Evolutionary conservation across 2,113 vertebrate species (phyloP).

Genomic region (Tonatia bakeri): DNA sequence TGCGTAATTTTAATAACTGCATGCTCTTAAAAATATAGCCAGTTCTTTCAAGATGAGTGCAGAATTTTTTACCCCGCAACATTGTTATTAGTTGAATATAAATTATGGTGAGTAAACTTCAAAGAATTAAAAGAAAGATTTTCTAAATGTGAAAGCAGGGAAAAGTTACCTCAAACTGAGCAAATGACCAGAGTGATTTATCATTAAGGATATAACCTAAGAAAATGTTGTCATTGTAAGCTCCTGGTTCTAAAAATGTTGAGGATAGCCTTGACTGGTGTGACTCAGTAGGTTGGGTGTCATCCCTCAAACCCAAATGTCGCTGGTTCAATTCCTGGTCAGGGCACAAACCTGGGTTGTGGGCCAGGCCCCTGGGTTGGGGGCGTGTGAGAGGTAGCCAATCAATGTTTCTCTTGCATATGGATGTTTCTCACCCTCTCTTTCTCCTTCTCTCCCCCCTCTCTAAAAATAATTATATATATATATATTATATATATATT

Average conservation of each 20-base stretch:
- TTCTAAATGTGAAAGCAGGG: not conserved
- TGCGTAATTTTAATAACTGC: not conserved
- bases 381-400: too few species aligned
- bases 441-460: too few species aligned
- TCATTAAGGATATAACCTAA: not conserved
- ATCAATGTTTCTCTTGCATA: too few species aligned
- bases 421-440: too few species aligned
- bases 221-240: not conserved
- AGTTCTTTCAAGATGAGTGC: not conserved
- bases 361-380: too few species aligned
- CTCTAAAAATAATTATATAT: too few species aligned
- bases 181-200: not conserved
- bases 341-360: too few species aligned
- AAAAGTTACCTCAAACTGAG: not conserved
- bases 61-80: conserved; percentile 1
- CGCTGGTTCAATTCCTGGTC: too few species aligned
- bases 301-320: too few species aligned
- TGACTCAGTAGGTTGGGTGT: too few species aligned
- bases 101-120: not conserved
- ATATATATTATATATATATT: too few species aligned
- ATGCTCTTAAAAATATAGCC: not conserved
- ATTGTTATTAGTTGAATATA: conserved; percentile 1
- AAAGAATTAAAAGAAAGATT: not conserved
- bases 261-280: not conserved
- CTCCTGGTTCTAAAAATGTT: not conserved